These are phyloP conservation scores for Agelas oroides DNA, from an alignment of 37 sponge, comb jelly and placozoan genomes.

Conservation along the genomic window DNA sequence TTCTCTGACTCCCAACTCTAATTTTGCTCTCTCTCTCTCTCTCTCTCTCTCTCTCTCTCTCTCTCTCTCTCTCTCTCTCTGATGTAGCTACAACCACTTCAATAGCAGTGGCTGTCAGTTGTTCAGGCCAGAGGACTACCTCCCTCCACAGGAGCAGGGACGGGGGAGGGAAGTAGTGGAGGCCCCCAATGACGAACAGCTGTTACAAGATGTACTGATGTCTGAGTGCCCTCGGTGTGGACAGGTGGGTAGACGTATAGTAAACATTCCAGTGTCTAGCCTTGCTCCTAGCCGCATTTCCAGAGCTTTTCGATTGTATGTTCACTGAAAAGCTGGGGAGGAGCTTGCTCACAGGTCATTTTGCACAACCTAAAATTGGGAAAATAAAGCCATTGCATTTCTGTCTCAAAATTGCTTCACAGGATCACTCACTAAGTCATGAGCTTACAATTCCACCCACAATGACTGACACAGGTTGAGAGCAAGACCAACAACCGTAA, in stretches of 20 bases:
- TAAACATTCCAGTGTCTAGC: not conserved
- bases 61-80: not conserved
- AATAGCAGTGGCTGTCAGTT: conserved; percentile 24
- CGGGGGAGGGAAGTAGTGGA: conserved; percentile 11
- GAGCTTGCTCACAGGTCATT: too few species aligned
- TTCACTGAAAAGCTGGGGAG: too few species aligned
- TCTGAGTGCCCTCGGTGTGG: conserved; percentile 73
- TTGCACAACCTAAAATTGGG: too few species aligned
- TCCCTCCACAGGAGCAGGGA: conserved; percentile 28
- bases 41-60: not conserved
- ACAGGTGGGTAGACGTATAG: too few species aligned
- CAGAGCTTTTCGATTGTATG: too few species aligned
- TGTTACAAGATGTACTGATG: conserved; percentile 33
- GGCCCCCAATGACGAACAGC: conserved; percentile 1
- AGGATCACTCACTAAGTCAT: too few species aligned
- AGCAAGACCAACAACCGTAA: conserved; percentile 44
- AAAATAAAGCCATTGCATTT: too few species aligned
- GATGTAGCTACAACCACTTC: conserved; percentile 68
- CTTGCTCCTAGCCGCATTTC: not conserved
- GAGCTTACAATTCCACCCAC: too few species aligned
- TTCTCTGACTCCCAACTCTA: too few species aligned
- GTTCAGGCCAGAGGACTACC: conserved; percentile 70
- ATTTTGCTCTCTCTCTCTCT: not conserved
- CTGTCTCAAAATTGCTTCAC: too few species aligned
- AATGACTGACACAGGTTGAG: conserved; percentile 27